These are phyloP conservation scores for Drosophila mulleri DNA, from an alignment of 2,888 invertebrate genomes.

Conservation along the genomic window DNA sequence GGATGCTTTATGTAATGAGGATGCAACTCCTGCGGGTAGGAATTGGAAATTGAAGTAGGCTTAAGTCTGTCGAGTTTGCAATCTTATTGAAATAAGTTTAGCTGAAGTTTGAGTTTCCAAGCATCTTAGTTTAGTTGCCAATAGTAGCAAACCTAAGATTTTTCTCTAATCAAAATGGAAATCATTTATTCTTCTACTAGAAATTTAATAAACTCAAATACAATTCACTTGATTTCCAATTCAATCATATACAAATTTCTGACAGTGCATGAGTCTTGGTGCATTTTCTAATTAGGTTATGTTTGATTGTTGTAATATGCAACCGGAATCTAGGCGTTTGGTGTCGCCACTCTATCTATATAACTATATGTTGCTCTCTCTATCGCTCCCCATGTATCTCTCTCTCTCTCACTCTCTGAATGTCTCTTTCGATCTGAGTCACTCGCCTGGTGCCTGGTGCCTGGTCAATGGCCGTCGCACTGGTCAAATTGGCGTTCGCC, in stretches of 20 bases:
- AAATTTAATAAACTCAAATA: not conserved
- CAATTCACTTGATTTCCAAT: not conserved
- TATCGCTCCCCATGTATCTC: not conserved
- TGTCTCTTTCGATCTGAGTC: not conserved
- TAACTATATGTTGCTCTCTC: not conserved
- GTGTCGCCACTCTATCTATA: conserved; percentile 23
- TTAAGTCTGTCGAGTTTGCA: not conserved
- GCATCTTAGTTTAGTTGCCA: too few relatives aligned
- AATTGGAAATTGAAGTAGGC: not conserved
- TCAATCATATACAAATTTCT: not conserved
- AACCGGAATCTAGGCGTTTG: conserved; percentile 44
- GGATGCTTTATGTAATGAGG: not conserved
- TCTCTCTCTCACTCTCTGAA: conserved; percentile 12
- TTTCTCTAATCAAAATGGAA: too few relatives aligned
- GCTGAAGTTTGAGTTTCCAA: not conserved
- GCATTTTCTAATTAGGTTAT: conserved; percentile 75
- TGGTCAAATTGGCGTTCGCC: conserved; percentile 68
- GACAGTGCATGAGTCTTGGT: conserved; percentile 24
- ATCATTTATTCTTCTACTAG: too few relatives aligned
- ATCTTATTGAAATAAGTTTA: not conserved
- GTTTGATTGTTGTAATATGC: conserved; percentile 76
- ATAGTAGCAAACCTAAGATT: too few relatives aligned
- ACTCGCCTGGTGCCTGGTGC: conserved; percentile 1
- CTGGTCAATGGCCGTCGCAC: conserved; percentile 37
- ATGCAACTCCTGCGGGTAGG: not conserved